Evolutionary conservation across 1,140 invertebrate species (phyloP).

Genomic region (Drosophila simulans): DNA sequence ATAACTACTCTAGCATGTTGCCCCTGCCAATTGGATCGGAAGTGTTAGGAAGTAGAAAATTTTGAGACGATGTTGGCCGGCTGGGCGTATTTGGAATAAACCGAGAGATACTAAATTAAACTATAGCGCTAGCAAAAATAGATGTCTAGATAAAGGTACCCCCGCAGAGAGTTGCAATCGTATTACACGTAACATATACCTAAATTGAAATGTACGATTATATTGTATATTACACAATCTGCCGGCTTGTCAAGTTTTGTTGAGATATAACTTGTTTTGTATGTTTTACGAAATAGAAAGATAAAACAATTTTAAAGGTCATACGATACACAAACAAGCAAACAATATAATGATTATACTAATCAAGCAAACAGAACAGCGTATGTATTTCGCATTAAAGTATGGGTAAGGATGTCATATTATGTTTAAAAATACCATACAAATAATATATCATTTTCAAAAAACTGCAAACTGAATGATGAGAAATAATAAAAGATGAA

Average conservation of each 20-base stretch:
- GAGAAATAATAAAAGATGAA: constrained; percentile 59
- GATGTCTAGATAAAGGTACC: constrained; percentile 75
- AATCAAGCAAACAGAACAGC: constrained; percentile 52
- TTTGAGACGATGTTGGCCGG: constrained; percentile 36
- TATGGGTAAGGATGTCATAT: constrained; percentile 58
- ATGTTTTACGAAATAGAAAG: constrained; percentile 70
- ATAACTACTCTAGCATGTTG: constrained; percentile 62
- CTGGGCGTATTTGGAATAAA: constrained; percentile 35
- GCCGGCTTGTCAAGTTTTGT: constrained; percentile 78
- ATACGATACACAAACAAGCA: constrained; percentile 28
- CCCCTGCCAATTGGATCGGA: constrained; percentile 45
- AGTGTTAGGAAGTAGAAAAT: constrained; percentile 56
- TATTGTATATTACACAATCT: constrained; percentile 75
- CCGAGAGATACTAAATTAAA: constrained; percentile 41
- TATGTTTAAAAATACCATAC: constrained; percentile 65
- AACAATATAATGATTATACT: constrained; percentile 48
- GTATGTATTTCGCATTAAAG: constrained; percentile 56
- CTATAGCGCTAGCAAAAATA: constrained; percentile 69
- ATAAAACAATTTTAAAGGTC: constrained; percentile 66
- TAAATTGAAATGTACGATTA: constrained; percentile 39
- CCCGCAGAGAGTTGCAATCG: constrained; percentile 59
- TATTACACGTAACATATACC: constrained; percentile 58
- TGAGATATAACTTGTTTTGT: constrained; percentile 72
- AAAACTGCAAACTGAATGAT: constrained; percentile 48
- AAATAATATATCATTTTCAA: constrained; percentile 65